phyloP scores from a whole-genome alignment of 2,113 vertebrate genomes.

The Cacatua alba region DNA sequence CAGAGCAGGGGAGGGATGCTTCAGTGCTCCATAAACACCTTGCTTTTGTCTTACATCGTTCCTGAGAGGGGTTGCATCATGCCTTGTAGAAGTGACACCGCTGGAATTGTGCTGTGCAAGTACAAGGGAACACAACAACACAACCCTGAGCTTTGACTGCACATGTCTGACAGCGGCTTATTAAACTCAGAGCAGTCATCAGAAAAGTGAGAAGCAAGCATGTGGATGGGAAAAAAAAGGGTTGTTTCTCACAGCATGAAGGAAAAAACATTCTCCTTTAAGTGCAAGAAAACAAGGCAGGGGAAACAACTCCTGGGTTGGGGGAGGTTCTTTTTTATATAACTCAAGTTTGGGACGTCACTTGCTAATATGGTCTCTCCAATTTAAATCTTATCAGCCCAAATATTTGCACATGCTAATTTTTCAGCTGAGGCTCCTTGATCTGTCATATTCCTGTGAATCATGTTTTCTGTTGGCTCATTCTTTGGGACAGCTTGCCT shows the following conservation, averaged over 20 bases:
- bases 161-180: constrained; percentile 49
- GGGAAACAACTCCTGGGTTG: background rate
- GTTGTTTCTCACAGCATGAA: background rate
- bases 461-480: constrained; percentile 55
- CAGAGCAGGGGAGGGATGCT: background rate
- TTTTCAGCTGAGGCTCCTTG: constrained; percentile 50
- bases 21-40: background rate
- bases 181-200: constrained; percentile 22
- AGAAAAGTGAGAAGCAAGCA: constrained; percentile 9
- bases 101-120: background rate
- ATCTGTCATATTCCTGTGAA: constrained; percentile 54
- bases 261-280: background rate
- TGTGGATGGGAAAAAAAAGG: background rate
- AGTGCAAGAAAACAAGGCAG: constrained; percentile 6
- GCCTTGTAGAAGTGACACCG: background rate
- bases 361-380: constrained; percentile 47
- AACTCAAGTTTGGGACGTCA: background rate
- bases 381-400: constrained; percentile 72
- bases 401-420: constrained; percentile 73
- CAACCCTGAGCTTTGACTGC: constrained; percentile 2
- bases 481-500: constrained; percentile 63
- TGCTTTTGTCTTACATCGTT: background rate
- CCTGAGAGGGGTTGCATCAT: background rate
- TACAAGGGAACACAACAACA: constrained; percentile 27
- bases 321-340: background rate